phyloP scores from a whole-genome alignment of 2,797 vertebrate genomes.

The Falco novaeseelandiae region DNA sequence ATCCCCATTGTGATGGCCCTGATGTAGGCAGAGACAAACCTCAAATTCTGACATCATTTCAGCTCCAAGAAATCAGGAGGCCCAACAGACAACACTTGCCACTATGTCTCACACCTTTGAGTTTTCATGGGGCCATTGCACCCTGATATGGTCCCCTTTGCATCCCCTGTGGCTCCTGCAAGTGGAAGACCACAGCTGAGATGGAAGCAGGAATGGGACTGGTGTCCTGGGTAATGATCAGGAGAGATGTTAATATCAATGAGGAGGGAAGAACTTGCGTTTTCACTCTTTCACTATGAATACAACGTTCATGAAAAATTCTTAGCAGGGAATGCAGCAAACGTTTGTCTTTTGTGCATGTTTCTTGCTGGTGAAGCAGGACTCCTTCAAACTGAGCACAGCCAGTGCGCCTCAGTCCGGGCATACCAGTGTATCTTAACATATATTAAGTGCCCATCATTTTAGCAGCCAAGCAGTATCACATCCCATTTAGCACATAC shows the following conservation, averaged over 20 bases:
- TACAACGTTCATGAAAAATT: background rate
- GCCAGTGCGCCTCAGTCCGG: background rate
- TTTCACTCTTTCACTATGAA: background rate
- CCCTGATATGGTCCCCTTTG: background rate
- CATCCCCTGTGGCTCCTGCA: background rate
- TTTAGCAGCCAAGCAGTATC: slow-evolving; percentile 8
- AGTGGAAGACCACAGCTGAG: background rate
- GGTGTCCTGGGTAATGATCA: background rate
- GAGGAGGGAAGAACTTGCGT: background rate
- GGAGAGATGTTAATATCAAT: background rate
- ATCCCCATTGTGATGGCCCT: background rate
- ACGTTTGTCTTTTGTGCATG: background rate
- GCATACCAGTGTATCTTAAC: background rate
- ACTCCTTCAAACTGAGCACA: background rate
- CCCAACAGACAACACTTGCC: background rate
- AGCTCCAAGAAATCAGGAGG: background rate
- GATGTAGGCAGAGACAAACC: background rate
- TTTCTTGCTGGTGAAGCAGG: background rate
- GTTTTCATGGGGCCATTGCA: background rate
- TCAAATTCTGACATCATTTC: background rate
- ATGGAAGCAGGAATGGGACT: background rate
- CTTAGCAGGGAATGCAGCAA: background rate
- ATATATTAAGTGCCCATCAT: background rate
- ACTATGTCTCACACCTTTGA: background rate
- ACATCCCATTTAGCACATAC: slow-evolving; percentile 14